Conservation (phyloP, 2,113 vertebrate species). For the Sciurus niger region DNA sequence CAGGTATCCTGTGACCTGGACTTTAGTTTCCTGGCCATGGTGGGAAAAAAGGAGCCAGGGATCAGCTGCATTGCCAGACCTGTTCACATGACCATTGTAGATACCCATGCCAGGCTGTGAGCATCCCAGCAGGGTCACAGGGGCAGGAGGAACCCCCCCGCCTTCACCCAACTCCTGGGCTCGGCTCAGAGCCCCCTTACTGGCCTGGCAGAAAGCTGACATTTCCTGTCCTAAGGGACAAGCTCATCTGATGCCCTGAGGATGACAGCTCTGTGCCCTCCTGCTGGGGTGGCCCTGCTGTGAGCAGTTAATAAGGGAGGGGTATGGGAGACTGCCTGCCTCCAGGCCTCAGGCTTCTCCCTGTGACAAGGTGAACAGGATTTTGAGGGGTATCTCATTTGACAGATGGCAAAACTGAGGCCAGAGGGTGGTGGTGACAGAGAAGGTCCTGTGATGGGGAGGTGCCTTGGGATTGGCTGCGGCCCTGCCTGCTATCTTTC, state of each 20-base stretch:
- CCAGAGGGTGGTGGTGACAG: not conserved
- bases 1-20: not conserved
- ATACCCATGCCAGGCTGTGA: no score
- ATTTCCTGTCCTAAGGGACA: not conserved
- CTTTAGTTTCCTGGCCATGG: not conserved
- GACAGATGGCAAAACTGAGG: not conserved
- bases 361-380: not conserved
- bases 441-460: not conserved
- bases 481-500: not conserved
- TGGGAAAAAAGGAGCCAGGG: no score
- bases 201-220: not conserved
- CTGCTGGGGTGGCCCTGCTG: not conserved
- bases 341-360: not conserved
- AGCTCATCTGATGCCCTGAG: not conserved
- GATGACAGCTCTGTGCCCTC: not conserved
- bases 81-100: not conserved
- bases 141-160: accelerated
- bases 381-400: not conserved
- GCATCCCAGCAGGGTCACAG: not conserved
- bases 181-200: not conserved
- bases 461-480: not conserved
- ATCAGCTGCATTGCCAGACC: not conserved
- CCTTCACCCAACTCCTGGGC: not conserved
- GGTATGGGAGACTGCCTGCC: accelerated
- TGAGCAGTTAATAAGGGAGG: not conserved